A percentile compares a stretch with the other conserved stretches of the same genome.
phyloP scores from a whole-genome alignment of 1,140 invertebrate species.

The Belonocnema kinseyi region DNA sequence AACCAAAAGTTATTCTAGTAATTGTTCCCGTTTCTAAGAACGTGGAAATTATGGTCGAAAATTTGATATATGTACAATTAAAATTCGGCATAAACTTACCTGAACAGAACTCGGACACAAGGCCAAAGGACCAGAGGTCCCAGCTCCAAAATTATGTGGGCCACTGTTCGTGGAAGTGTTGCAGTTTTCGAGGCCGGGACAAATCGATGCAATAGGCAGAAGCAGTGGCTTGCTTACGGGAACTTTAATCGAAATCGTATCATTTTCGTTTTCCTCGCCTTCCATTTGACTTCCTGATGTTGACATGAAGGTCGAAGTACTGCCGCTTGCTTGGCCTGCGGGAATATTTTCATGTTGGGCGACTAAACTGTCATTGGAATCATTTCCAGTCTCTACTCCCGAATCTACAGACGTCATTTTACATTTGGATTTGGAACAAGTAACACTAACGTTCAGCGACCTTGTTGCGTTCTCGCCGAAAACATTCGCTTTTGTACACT shows the following conservation, averaged over 20 bases:
- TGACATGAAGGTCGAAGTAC: constrained; percentile 1
- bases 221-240: not conserved
- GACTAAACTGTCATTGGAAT: constrained; percentile 79
- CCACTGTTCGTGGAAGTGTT: not conserved
- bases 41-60: not conserved
- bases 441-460: not conserved
- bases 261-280: constrained; percentile 25
- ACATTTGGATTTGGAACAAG: constrained; percentile 27
- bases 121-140: constrained; percentile 1
- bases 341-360: constrained; percentile 42
- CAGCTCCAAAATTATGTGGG: not conserved
- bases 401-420: constrained; percentile 76
- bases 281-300: constrained; percentile 12
- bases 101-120: not conserved
- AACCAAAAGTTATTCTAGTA: not conserved
- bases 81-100: not conserved
- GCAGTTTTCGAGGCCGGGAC: not conserved
- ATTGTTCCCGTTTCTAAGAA: not conserved
- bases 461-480: constrained; percentile 2
- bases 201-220: constrained; percentile 7
- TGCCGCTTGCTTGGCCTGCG: constrained; percentile 14
- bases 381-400: constrained; percentile 81
- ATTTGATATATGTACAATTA: not conserved
- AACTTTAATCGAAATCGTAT: not conserved
- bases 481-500: constrained; percentile 1